Evolutionary conservation across 2,113 vertebrate species (phyloP), one percentile per base, ranked within the genome.

Genomic region (Cyprinodon tularosa): DNA sequence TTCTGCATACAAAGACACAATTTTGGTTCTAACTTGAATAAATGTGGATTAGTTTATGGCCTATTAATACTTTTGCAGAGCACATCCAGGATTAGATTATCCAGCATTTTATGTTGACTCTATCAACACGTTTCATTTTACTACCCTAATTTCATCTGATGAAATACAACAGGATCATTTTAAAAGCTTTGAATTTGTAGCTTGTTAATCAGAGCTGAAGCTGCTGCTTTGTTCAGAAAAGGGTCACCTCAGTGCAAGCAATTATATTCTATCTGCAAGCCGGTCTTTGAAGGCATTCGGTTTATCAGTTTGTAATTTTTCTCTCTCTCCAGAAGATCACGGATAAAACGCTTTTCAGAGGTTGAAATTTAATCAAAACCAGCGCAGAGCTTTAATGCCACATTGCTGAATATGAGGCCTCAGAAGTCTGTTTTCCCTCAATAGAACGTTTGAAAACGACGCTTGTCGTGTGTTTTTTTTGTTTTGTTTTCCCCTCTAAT

Each of bases 201-300:
- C 71, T 74, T 44, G 10, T 50, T 36, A 70, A 72, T 78, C 71
- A 80, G 45, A 84, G 68, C 75, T 78, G 71, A 85, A 83, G 68
- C 40, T 7, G 38, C 66, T 50, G 36, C 50, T 77, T 76, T 78
- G 66, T 77, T 36, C 67, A 78, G 22, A 48, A 64, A 53, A 45
- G 57, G 48, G 62, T 83, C 40, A 20, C 45, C 68, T 71, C 38
- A 20, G 77, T 72, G 62, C 83, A 84, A 73, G 74, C 79, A 84
- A 77, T 87, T 87, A 82, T 78, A 82, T 84, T 72, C 60, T 44
- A 77, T 83, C 83, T 80, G 37, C 73, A 74, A 78, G 79, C 68
- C 50, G 42, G 11, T n/a, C 85, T 90, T 79, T 82, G 60, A 84
- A 78, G 48, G 57, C 74, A 76, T 77, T 29, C 0, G 12, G 2